phyloP scores from a whole-genome alignment of 2,888 invertebrate genomes.

The Eurois occulta region DNA sequence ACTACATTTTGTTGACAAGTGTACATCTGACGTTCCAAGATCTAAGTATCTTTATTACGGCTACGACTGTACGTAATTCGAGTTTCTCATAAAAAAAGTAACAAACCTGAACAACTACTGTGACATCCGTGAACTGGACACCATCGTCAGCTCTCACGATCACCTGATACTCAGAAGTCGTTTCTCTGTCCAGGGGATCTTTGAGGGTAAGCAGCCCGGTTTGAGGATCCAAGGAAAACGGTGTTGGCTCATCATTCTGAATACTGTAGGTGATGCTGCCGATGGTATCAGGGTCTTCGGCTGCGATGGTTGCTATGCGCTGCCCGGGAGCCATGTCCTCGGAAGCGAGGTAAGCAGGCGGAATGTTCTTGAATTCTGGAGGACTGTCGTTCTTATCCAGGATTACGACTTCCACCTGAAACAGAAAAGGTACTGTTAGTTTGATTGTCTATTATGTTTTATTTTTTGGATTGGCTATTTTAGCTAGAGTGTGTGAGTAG shows the following conservation, averaged over 20 bases:
- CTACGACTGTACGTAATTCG: slow-evolving; percentile 53
- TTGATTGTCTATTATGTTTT: background rate
- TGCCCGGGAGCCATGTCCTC: slow-evolving; percentile 96
- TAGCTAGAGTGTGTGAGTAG: background rate
- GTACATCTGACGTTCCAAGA: slow-evolving; percentile 53
- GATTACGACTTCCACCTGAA: slow-evolving; percentile 95
- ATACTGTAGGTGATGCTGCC: slow-evolving; percentile 94
- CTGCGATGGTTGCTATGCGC: slow-evolving; percentile 93
- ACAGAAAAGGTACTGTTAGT: slow-evolving; percentile 65
- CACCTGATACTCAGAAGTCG: slow-evolving; percentile 94
- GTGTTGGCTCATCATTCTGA: slow-evolving; percentile 91
- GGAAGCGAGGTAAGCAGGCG: slow-evolving; percentile 94
- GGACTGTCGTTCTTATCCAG: slow-evolving; percentile 98
- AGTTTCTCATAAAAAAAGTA: slow-evolving; percentile 59
- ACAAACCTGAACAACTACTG: slow-evolving; percentile 94
- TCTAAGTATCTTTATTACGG: slow-evolving; percentile 66
- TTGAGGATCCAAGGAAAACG: slow-evolving; percentile 93
- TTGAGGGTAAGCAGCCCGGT: slow-evolving; percentile 94
- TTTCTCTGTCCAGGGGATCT: slow-evolving; percentile 96
- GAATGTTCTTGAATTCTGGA: slow-evolving; percentile 95
- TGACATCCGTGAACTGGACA: slow-evolving; percentile 95
- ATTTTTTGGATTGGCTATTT: background rate
- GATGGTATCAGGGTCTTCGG: slow-evolving; percentile 96
- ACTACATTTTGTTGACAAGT: slow-evolving; percentile 45
- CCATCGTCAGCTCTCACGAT: slow-evolving; percentile 97